Conservation (phyloP, 2,113 vertebrate genomes). For the Cavia porcellus region DNA sequence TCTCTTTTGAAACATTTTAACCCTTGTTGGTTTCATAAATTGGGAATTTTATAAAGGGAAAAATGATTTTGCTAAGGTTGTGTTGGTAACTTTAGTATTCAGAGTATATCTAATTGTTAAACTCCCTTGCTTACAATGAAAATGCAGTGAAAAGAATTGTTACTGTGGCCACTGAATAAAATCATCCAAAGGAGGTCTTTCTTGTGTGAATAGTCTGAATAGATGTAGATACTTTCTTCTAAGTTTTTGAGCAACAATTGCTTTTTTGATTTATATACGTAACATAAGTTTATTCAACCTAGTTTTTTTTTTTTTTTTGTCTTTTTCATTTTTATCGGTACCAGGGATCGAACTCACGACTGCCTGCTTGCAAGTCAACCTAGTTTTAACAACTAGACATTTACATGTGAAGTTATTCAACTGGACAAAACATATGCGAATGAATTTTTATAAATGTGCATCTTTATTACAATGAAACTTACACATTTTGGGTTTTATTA, state of each 20-base stretch:
- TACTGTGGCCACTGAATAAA: constrained; percentile 29
- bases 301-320: no score
- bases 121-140: neutral
- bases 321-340: no score
- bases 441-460: neutral
- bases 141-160: neutral
- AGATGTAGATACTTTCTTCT: constrained; percentile 1
- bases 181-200: constrained; percentile 30
- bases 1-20: constrained; percentile 25
- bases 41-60: constrained; percentile 29
- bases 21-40: constrained; percentile 36
- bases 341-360: no score
- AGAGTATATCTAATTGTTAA: constrained; percentile 41
- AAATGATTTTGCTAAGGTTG: constrained; percentile 43
- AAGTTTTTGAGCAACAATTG: neutral
- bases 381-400: neutral
- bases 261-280: neutral
- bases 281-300: constrained; percentile 23
- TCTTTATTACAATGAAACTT: no score
- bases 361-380: no score
- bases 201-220: neutral
- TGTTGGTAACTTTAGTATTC: constrained; percentile 33
- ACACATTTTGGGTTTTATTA: no score
- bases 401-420: constrained; percentile 20
- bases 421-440: neutral